Evolutionary conservation across 2,797 vertebrate species (phyloP), one percentile per base, ranked within the genome.

Genomic region (Somateria mollissima): DNA sequence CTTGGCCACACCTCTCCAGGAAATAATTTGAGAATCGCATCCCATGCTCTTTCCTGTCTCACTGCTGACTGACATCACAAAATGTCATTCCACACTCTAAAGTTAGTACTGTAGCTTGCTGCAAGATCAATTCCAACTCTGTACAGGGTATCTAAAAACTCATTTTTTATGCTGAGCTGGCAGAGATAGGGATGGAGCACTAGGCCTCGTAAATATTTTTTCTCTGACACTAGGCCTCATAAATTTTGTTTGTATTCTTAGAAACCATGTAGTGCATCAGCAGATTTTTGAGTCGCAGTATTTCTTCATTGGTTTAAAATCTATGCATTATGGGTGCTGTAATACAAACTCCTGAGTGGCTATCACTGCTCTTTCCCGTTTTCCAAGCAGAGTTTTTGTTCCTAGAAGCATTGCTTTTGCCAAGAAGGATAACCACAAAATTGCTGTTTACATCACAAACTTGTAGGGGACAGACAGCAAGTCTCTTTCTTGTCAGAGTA

Each of bases 361-460:
- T 74, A 22, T 51, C 22, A 14, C 51, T 73, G 57, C 84, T 92
- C 96, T 93, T 97, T 96, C 96, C 87, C 95, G 92, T 75, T 79
- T 96, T 94, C 71, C 82, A 92, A 76, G 94, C 95, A 97, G 75
- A 86, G 47, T 7, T 83, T 95, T 89, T 80, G 25, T 94, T 95
- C 80, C 67, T 96, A 94, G 96, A 95, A 95, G 27, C 85, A 94
- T 25, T 54, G 41, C 73, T 93, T 95, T 93, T 97, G 95, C 96
- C 96, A 97, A 97, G 96, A 97, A 98, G 19, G 62, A 71, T 67
- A 96, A 96, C 97, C 97, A 95, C 96, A 95, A 84, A 92, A 89
- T n/a, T 81, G 58, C 90, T 91, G 88, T 89, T 96, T 94, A 82
- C 80, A 88, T 95, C 91, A 87, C 78, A 84, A 77, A 97, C 96